A percentile compares a stretch with the other conserved stretches of the same genome.
Conservation (phyloP, 2,113 vertebrate genomes). For the Gadus chalcogrammus region DNA sequence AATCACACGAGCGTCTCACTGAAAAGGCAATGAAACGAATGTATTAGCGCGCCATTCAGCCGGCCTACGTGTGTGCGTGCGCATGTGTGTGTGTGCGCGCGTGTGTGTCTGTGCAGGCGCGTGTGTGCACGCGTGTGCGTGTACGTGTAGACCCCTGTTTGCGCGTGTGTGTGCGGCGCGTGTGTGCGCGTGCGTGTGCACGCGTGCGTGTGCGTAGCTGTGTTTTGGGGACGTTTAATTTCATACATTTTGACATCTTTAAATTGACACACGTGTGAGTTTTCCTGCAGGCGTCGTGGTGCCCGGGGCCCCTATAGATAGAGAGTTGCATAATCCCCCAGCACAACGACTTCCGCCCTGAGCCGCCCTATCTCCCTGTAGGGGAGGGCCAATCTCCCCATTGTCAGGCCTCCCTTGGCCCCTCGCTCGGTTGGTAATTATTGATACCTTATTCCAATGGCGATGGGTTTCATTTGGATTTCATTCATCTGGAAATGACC, state of each 20-base stretch:
- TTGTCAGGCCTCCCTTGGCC: conserved; percentile 35
- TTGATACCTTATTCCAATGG: conserved; percentile 61
- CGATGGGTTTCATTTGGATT: conserved; percentile 66
- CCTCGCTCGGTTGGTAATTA: conserved; percentile 44
- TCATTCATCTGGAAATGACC: conserved; percentile 58
- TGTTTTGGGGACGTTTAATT: not conserved
- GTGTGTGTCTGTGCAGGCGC: no score
- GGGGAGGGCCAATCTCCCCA: conserved; percentile 64
- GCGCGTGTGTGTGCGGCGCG: no score
- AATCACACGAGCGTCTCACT: conserved; percentile 51
- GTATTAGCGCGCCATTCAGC: conserved; percentile 8
- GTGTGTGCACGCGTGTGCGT: not conserved
- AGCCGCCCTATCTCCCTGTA: conserved; percentile 52
- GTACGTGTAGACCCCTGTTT: no score
- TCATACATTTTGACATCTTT: not conserved
- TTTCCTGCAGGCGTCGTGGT: not conserved
- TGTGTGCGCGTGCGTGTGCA: no score
- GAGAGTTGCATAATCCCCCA: conserved; percentile 64
- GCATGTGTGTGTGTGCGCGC: conserved; percentile 19
- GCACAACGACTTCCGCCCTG: conserved; percentile 57
- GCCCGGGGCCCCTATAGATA: conserved; percentile 48
- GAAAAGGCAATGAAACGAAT: conserved; percentile 42
- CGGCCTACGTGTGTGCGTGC: conserved; percentile 10
- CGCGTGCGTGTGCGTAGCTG: not conserved
- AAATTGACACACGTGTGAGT: conserved; percentile 15